Percentiles rank a stretch among this genome's conserved stretches.
These are phyloP conservation scores for Gryllus longicercus DNA, from an alignment of 2,888 invertebrate genomes.

Conservation along the genomic window DNA sequence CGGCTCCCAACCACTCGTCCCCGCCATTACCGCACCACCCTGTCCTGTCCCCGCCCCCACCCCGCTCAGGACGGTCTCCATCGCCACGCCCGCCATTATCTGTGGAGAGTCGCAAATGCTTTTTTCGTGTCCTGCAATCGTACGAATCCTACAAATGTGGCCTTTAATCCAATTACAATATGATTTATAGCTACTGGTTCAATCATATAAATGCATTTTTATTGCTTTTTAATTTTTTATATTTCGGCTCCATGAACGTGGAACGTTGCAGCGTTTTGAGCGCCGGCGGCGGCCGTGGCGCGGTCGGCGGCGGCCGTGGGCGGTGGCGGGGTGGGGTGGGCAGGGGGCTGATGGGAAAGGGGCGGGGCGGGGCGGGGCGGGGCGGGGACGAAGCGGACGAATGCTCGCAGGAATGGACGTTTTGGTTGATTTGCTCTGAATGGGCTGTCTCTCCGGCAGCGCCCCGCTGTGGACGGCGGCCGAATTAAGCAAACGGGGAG, in stretches of 20 bases:
- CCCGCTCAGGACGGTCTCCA: too few relatives aligned
- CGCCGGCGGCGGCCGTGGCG: not conserved
- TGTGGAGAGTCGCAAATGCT: conserved; percentile 9
- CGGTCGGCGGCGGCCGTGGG: not conserved
- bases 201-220: conserved; percentile 10
- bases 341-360: not conserved
- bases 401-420: conserved; percentile 17
- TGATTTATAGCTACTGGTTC: conserved; percentile 10
- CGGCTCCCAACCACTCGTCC: too few relatives aligned
- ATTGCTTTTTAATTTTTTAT: conserved; percentile 2
- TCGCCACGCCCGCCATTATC: not conserved
- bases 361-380: not conserved
- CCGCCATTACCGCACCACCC: too few relatives aligned
- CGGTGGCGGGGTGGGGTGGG: not conserved
- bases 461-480: not conserved
- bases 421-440: conserved; percentile 9
- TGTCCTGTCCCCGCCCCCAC: too few relatives aligned
- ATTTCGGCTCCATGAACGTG: conserved; percentile 8
- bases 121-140: conserved; percentile 17
- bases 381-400: not conserved
- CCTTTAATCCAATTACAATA: conserved; percentile 17
- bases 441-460: conserved; percentile 10
- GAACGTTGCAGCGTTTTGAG: not conserved
- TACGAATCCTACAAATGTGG: conserved; percentile 17
- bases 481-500: conserved; percentile 5